A percentile compares a stretch with the other conserved stretches of the same genome.
These are phyloP conservation scores for Mormyrus iriodes DNA, from an alignment of 2,113 vertebrate species.

Conservation along the genomic window DNA sequence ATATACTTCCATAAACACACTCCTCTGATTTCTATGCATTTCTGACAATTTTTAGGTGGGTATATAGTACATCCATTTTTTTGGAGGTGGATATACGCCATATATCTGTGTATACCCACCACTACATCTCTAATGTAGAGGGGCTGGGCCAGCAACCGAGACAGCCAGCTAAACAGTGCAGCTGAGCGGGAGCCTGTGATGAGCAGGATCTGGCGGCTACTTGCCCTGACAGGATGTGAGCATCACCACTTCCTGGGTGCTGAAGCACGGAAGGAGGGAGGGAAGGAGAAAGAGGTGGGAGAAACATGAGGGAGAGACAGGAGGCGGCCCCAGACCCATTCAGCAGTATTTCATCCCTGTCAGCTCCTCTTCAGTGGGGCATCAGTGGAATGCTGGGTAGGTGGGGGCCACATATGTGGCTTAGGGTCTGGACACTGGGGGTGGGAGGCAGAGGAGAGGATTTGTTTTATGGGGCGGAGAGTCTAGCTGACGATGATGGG, in stretches of 20 bases:
- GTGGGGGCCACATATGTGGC: background rate
- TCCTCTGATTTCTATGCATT: background rate
- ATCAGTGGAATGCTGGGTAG: constrained; percentile 6
- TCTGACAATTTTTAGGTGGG: background rate
- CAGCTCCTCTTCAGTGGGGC: background rate
- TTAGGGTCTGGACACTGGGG: background rate
- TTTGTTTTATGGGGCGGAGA: constrained; percentile 22
- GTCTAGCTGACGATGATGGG: constrained; percentile 48
- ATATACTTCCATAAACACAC: constrained; percentile 18
- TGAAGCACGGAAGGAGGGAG: background rate
- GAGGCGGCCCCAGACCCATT: background rate
- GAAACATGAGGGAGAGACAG: background rate
- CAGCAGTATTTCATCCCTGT: background rate
- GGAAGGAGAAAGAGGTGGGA: background rate
- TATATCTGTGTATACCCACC: background rate
- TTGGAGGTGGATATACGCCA: background rate
- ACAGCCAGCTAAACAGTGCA: background rate
- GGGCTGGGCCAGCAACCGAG: background rate
- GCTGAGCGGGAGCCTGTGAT: background rate
- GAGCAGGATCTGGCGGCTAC: background rate
- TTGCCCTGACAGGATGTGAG: background rate
- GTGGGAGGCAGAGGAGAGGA: constrained; percentile 8
- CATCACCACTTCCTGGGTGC: background rate
- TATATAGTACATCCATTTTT: too few species aligned
- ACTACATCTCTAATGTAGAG: background rate